These are phyloP conservation scores for Xenopus borealis DNA, from an alignment of 2,113 vertebrate species.

Conservation along the genomic window DNA sequence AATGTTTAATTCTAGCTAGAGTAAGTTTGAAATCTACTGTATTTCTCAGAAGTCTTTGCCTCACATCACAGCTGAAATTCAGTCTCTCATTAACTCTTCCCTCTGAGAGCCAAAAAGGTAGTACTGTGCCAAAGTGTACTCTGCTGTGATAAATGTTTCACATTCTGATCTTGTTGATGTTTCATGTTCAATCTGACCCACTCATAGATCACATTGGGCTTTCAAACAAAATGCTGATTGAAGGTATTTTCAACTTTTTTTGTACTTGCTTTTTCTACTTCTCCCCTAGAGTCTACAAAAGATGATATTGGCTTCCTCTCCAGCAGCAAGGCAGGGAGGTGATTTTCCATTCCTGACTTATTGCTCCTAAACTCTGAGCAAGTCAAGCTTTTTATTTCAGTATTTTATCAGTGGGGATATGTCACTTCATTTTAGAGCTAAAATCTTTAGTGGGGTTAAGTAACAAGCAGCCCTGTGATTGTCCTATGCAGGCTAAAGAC, in stretches of 20 bases:
- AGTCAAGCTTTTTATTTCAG: background rate
- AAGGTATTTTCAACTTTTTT: constrained; percentile 3
- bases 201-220: constrained; percentile 5
- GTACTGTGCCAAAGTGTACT: background rate
- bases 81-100: constrained; percentile 5
- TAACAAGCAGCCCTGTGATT: background rate
- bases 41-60: background rate
- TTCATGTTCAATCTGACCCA: constrained; percentile 3
- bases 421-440: background rate
- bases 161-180: constrained; percentile 5
- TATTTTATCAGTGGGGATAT: too few relatives aligned
- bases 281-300: background rate
- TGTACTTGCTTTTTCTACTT: background rate
- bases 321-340: background rate
- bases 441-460: background rate
- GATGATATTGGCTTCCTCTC: background rate
- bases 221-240: constrained; percentile 1
- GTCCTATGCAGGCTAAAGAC: background rate
- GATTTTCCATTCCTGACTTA: background rate
- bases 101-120: background rate
- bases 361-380: background rate
- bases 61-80: background rate
- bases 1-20: background rate
- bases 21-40: background rate
- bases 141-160: constrained; percentile 5